Conservation (phyloP, 2,888 invertebrate species). For the Eugnorisma glareosa region DNA sequence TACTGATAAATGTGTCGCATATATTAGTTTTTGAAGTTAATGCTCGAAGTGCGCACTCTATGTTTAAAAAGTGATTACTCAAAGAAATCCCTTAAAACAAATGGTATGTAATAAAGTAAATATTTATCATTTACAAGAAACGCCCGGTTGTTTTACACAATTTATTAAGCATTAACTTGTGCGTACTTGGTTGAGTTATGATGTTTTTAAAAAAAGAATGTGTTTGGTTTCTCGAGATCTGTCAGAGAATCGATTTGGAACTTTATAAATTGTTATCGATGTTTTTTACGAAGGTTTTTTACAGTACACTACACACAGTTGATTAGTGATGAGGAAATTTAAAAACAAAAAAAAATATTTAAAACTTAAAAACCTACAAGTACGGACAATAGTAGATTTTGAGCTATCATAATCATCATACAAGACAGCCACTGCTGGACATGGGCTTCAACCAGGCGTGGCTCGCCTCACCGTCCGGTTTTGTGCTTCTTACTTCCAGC, state of each 20-base stretch:
- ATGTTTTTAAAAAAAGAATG: constrained; percentile 2
- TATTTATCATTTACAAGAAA: constrained; percentile 55
- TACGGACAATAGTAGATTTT: background rate
- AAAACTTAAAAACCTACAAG: no score
- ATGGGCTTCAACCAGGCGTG: background rate
- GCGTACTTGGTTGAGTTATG: constrained; percentile 22
- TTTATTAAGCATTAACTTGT: constrained; percentile 47
- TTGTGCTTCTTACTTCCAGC: background rate
- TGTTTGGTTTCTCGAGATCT: background rate
- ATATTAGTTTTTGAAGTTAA: constrained; percentile 53
- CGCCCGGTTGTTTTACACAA: constrained; percentile 50
- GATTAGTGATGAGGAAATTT: no score
- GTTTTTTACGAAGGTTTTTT: background rate
- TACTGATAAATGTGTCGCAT: constrained; percentile 62
- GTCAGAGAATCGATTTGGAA: background rate
- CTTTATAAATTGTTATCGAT: background rate
- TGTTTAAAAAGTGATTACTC: constrained; percentile 66
- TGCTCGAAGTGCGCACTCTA: constrained; percentile 41
- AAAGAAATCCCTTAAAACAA: constrained; percentile 59
- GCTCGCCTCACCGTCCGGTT: background rate
- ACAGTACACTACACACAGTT: background rate
- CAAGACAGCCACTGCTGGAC: background rate
- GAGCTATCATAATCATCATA: background rate
- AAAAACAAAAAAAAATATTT: no score
- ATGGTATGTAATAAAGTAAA: constrained; percentile 59